phyloP scores from a whole-genome alignment of 1,140 invertebrate genomes.

The Drosophila watanabei region DNA sequence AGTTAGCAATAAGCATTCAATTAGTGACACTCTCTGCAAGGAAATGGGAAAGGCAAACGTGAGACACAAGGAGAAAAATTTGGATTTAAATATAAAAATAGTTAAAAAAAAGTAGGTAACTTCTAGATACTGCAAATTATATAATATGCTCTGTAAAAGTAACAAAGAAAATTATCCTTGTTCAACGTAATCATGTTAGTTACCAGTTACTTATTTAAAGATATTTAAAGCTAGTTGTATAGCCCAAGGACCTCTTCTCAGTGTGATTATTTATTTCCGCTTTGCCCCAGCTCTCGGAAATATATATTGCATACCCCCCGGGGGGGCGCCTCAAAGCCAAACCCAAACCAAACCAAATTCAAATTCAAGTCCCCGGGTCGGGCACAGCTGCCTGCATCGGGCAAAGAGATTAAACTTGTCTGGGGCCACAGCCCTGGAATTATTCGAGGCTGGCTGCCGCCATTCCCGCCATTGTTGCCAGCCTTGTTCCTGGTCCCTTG shows the following conservation, averaged over 20 bases:
- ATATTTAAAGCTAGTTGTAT: neutral
- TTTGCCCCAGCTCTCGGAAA: neutral
- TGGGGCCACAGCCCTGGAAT: conserved; percentile 57
- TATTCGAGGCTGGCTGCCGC: conserved; percentile 52
- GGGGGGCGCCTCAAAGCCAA: neutral
- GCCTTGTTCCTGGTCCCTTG: conserved; percentile 46
- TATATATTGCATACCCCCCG: conserved; percentile 41
- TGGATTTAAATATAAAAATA: neutral
- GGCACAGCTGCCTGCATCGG: conserved; percentile 59
- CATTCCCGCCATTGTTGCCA: conserved; percentile 25
- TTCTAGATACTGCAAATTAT: accelerated
- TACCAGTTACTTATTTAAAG: too few relatives aligned
- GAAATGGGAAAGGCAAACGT: conserved; percentile 25
- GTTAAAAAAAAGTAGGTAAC: neutral
- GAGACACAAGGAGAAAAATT: conserved; percentile 1
- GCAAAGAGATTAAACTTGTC: conserved; percentile 75
- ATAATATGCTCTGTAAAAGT: too few relatives aligned
- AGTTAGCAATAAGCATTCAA: conserved; percentile 39
- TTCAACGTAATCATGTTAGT: too few relatives aligned
- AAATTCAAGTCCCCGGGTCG: conserved; percentile 14
- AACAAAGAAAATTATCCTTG: too few relatives aligned
- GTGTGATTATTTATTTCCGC: conserved; percentile 16
- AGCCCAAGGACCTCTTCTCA: neutral
- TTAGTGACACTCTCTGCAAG: conserved; percentile 46
- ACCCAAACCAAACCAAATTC: conserved; percentile 9